Conservation (phyloP, 2,888 invertebrate species). For the Drosophila putrida region DNA sequence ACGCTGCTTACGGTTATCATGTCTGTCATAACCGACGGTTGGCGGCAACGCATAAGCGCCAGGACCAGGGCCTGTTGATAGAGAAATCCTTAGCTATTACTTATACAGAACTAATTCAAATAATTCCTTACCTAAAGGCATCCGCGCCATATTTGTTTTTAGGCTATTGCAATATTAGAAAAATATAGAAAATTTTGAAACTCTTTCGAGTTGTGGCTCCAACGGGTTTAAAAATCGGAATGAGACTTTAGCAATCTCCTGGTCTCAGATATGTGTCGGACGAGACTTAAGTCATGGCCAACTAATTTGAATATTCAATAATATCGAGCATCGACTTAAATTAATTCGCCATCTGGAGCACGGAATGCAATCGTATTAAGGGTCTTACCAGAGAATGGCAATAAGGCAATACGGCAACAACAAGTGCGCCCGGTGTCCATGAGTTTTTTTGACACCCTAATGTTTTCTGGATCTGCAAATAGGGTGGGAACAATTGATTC, state of each 20-base stretch:
- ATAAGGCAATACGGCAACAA: too few relatives aligned
- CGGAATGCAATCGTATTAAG: too few relatives aligned
- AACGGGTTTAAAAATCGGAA: slow-evolving; percentile 24
- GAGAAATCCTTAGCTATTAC: not conserved
- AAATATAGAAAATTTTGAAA: slow-evolving; percentile 62
- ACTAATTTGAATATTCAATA: not conserved
- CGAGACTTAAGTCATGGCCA: slow-evolving; percentile 1
- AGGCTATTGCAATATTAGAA: slow-evolving; percentile 75
- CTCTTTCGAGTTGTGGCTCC: slow-evolving; percentile 62
- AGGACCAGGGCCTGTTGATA: slow-evolving; percentile 87
- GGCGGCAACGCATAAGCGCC: slow-evolving; percentile 87
- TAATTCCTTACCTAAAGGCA: slow-evolving; percentile 59
- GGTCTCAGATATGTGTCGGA: not conserved
- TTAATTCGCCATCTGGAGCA: too few relatives aligned
- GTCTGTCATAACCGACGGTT: slow-evolving; percentile 87
- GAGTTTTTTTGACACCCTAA: too few relatives aligned
- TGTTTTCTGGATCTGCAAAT: too few relatives aligned
- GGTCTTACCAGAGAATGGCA: too few relatives aligned
- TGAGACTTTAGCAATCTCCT: slow-evolving; percentile 9
- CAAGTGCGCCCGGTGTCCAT: too few relatives aligned
- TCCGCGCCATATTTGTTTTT: slow-evolving; percentile 56
- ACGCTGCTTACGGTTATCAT: slow-evolving; percentile 87
- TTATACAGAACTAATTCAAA: not conserved
- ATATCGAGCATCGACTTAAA: too few relatives aligned
- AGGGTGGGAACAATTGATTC: too few relatives aligned